Base-by-base conservation (phyloP, 1,140 invertebrate species). In the Andricus grossulariae region DNA sequence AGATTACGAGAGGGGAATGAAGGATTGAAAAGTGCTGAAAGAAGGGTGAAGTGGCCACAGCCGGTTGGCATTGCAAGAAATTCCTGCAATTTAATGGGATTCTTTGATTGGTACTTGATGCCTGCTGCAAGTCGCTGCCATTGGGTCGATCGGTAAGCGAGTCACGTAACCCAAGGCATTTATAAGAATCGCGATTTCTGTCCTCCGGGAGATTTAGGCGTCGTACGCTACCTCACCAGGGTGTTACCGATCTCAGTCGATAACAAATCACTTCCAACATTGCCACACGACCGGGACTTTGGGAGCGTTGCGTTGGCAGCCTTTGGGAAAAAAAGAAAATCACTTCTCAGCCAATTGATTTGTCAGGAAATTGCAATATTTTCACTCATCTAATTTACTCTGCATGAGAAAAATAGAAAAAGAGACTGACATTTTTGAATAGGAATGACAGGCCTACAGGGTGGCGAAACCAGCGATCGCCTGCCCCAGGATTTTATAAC, bases 101-200 rank as follows among this genome's bases (percentile, higher is more conserved):
- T 88, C 87, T 89, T 88, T 89, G 89, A 90, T 90, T 89, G 88
- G 88, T 89, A 88, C 88, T 87, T 89, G 87, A 89, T 89, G 84
- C 86, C 84, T 84, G 84, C 88, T 83, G 84, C 78, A 83, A 86
- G 86, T 86, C 84, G 84, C 87, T 83, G 84, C 78, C 84, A 86
- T 86, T 86, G 84, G 80, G 73, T 80, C 83, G 84, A 86, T 84
- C 84, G 81, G 83, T 82, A 88, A 81, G 82, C 88, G 82, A 77
- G 84, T 88, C 88, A 89, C 88, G 88, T 90, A 88, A 77, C 75
- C 78, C 79, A 73, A 83, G 79, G 85, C 79, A 86, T 88, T 88
- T 83, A 82, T 86, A 86, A 84, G 80, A 89, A 87, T 88, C 85
- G 80, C 79, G 83, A 80, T 88, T 88, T 86, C 76, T 84, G 82